These are phyloP conservation scores for Sandelia bainsii DNA, from an alignment of 2,797 vertebrate species.

Conservation along the genomic window DNA sequence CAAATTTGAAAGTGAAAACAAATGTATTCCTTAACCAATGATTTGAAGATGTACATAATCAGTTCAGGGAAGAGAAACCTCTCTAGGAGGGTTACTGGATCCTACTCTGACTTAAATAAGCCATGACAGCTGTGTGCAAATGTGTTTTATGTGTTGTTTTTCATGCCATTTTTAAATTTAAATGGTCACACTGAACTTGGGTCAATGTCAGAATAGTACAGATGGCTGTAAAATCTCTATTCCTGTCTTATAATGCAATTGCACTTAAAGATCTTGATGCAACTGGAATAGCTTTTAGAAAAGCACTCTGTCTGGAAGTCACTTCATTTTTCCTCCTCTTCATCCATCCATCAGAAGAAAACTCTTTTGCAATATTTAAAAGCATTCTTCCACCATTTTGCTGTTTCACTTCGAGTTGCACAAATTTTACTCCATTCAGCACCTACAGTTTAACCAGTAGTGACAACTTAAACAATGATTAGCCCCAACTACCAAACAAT, in stretches of 20 bases:
- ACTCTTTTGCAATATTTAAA: slow-evolving; percentile 73
- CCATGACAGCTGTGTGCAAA: background rate
- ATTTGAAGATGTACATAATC: background rate
- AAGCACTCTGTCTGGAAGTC: slow-evolving; percentile 40
- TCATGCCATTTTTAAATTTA: background rate
- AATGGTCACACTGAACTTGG: background rate
- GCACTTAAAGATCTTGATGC: slow-evolving; percentile 39
- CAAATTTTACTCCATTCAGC: slow-evolving; percentile 11
- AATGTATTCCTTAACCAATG: background rate
- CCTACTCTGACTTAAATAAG: background rate
- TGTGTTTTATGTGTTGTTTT: background rate
- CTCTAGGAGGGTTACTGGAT: background rate
- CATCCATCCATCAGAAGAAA: slow-evolving; percentile 40
- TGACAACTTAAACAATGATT: background rate
- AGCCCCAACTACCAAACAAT: background rate
- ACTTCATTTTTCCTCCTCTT: slow-evolving; percentile 21
- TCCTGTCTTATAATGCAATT: slow-evolving; percentile 32
- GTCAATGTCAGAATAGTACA: background rate
- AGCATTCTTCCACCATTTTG: slow-evolving; percentile 28
- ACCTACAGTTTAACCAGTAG: background rate
- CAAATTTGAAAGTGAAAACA: slow-evolving; percentile 2
- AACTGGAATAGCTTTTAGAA: slow-evolving; percentile 49
- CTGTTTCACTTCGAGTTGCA: slow-evolving; percentile 17
- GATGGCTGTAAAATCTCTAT: slow-evolving; percentile 15
- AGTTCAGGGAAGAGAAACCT: background rate